Evolutionary conservation across 2,113 vertebrate species (phyloP).

Genomic region (Colossoma macropomum): DNA sequence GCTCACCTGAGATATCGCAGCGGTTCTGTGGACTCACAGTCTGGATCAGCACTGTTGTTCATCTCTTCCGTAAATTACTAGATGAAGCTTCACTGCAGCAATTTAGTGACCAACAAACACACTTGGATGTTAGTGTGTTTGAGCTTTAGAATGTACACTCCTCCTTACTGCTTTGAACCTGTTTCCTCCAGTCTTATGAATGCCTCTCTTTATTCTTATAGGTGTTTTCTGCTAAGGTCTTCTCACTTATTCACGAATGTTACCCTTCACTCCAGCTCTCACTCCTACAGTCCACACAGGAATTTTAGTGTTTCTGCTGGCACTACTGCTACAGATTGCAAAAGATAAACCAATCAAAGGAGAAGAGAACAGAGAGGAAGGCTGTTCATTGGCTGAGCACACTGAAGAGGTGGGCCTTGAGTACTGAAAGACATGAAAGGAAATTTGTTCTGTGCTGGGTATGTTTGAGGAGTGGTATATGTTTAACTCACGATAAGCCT

Average conservation of each 20-base stretch:
- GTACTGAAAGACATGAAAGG: not conserved
- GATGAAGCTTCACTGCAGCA: not conserved
- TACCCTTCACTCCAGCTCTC: not conserved
- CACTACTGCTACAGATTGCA: not conserved
- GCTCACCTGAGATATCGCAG: conserved; percentile 53
- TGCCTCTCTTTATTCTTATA: no score
- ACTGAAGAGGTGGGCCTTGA: not conserved
- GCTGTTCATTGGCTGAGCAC: conserved; percentile 20
- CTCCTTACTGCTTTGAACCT: no score
- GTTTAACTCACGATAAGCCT: not conserved
- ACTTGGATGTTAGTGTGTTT: not conserved
- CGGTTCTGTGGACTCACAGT: not conserved
- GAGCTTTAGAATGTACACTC: not conserved
- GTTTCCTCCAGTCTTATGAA: no score
- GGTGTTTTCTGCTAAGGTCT: no score
- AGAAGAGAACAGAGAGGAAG: not conserved
- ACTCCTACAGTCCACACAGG: not conserved
- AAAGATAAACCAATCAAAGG: conserved; percentile 1
- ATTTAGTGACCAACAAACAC: not conserved
- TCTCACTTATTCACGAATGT: not conserved
- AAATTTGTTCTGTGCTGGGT: not conserved
- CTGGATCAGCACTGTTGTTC: conserved; percentile 24
- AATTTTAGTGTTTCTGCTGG: not conserved
- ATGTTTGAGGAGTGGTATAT: conserved; percentile 20
- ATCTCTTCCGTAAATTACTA: conserved; percentile 20